Percentiles rank a stretch among this genome's conserved stretches.
Conservation (phyloP, 2,797 vertebrate genomes). For the Stomatorhinus walkeri region DNA sequence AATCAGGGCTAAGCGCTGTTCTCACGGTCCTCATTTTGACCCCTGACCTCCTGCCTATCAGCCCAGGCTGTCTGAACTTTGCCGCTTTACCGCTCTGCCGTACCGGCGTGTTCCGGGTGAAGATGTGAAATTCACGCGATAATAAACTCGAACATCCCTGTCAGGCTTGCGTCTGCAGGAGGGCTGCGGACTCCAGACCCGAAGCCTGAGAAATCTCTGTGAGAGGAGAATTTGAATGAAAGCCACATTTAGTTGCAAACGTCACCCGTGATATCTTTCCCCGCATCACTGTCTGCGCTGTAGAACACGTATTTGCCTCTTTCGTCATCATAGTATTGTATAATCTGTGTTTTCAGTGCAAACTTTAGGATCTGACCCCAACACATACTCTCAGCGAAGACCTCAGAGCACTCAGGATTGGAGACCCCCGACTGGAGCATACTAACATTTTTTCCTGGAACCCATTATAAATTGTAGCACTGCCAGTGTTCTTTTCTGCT, state of each 20-base stretch:
- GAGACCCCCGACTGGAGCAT: background rate
- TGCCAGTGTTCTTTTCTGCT: background rate
- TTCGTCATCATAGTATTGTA: background rate
- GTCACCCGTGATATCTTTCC: background rate
- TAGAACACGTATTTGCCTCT: background rate
- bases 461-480: background rate
- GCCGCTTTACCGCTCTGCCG: background rate
- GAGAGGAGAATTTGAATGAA: background rate
- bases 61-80: background rate
- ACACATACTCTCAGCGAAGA: background rate
- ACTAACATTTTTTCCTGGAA: background rate
- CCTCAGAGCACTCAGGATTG: background rate
- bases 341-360: background rate
- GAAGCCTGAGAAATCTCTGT: background rate
- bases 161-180: background rate
- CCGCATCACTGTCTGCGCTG: background rate
- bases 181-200: background rate
- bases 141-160: background rate
- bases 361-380: background rate
- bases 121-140: background rate
- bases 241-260: background rate
- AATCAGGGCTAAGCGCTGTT: slow-evolving; percentile 25
- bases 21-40: slow-evolving; percentile 27
- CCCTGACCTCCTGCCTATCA: slow-evolving; percentile 25
- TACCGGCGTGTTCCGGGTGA: background rate